phyloP scores from a whole-genome alignment of 2,888 invertebrate genomes.

The Ferrisia virgata region DNA sequence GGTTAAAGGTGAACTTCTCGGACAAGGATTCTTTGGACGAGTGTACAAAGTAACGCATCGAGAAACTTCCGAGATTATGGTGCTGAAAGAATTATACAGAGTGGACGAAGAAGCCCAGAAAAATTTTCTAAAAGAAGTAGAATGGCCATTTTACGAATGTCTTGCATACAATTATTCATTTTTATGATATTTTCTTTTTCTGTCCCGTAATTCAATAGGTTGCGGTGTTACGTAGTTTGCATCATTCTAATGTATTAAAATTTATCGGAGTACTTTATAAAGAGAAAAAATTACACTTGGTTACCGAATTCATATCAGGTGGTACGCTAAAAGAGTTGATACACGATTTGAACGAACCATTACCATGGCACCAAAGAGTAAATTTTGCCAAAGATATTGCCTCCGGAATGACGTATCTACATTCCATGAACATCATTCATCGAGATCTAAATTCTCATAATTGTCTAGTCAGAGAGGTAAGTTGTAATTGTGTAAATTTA shows the following conservation, averaged over 20 bases:
- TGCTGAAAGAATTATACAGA: slow-evolving; percentile 86
- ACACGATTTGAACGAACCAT: slow-evolving; percentile 66
- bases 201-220: too few relatives aligned
- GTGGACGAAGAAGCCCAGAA: slow-evolving; percentile 93
- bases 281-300: slow-evolving; percentile 83
- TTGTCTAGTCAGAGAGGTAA: slow-evolving; percentile 80
- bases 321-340: slow-evolving; percentile 84
- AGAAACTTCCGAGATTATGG: slow-evolving; percentile 89
- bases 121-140: slow-evolving; percentile 87
- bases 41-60: slow-evolving; percentile 88
- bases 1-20: slow-evolving; percentile 79
- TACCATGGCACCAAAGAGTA: slow-evolving; percentile 78
- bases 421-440: slow-evolving; percentile 92
- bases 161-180: neutral
- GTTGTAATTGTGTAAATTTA: slow-evolving; percentile 46
- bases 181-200: neutral
- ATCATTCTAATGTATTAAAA: slow-evolving; percentile 84
- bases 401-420: slow-evolving; percentile 89
- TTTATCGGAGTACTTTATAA: slow-evolving; percentile 92
- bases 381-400: slow-evolving; percentile 88
- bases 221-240: slow-evolving; percentile 82
- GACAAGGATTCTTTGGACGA: slow-evolving; percentile 90
- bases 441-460: slow-evolving; percentile 93
- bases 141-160: too few relatives aligned
- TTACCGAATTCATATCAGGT: slow-evolving; percentile 89